A percentile compares a stretch with the other conserved stretches of the same genome.
Evolutionary conservation across 2,797 vertebrate genomes (phyloP).

Genomic region (Sphaeramia orbicularis): DNA sequence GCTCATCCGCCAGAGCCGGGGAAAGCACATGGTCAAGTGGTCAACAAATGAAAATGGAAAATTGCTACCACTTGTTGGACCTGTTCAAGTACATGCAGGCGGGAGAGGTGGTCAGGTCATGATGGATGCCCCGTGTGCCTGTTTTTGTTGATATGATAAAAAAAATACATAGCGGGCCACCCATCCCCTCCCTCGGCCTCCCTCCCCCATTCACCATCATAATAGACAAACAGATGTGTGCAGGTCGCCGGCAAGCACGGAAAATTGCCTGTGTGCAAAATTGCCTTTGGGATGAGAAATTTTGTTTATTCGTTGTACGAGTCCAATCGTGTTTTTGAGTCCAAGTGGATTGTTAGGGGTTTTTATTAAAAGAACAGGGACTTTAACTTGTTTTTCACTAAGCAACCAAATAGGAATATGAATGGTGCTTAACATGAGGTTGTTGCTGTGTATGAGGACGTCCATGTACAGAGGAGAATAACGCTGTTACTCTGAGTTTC

Average conservation of each 20-base stretch:
- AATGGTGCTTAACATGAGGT: constrained; percentile 1
- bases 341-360: constrained; percentile 56
- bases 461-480: neutral
- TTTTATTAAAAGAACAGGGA: constrained; percentile 60
- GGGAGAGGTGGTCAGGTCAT: constrained; percentile 77
- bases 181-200: constrained; percentile 3
- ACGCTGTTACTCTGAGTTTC: neutral
- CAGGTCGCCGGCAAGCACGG: constrained; percentile 47
- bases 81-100: constrained; percentile 78
- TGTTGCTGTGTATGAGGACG: neutral
- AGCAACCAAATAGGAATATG: constrained; percentile 30
- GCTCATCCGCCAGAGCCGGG: constrained; percentile 70
- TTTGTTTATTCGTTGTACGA: constrained; percentile 69
- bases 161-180: constrained; percentile 47
- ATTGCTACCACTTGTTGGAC: constrained; percentile 85
- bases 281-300: constrained; percentile 72
- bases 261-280: constrained; percentile 77
- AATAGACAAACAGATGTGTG: constrained; percentile 72
- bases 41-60: constrained; percentile 89
- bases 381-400: constrained; percentile 57
- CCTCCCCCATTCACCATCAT: constrained; percentile 37
- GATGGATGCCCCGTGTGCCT: constrained; percentile 74
- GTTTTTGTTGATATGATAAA: constrained; percentile 80
- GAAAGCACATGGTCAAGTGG: constrained; percentile 88
- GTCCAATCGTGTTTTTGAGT: constrained; percentile 69